phyloP scores from a whole-genome alignment of 2,113 vertebrate genomes.

The Nibea coibor region DNA sequence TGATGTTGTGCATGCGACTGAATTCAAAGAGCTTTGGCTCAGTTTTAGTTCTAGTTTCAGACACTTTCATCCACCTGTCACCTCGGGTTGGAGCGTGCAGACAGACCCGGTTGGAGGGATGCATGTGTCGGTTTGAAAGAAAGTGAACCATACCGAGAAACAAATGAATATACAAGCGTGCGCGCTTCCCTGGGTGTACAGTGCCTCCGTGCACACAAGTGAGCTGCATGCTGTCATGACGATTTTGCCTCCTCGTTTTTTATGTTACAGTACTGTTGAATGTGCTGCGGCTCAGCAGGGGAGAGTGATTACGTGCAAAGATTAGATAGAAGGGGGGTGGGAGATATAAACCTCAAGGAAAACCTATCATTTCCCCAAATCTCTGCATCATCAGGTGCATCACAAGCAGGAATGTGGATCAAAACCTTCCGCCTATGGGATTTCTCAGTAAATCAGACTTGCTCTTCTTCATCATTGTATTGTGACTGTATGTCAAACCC shows the following conservation, averaged over 20 bases:
- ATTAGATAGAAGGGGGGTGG: slow-evolving; percentile 59
- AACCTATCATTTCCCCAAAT: slow-evolving; percentile 59
- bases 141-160: slow-evolving; percentile 40
- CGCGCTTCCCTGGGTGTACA: slow-evolving; percentile 36
- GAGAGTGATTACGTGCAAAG: slow-evolving; percentile 69
- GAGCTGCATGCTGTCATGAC: slow-evolving; percentile 68
- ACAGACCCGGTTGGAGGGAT: slow-evolving; percentile 5
- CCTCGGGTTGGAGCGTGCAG: slow-evolving; percentile 22
- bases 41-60: slow-evolving; percentile 29
- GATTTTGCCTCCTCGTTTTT: slow-evolving; percentile 72
- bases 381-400: slow-evolving; percentile 57
- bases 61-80: slow-evolving; percentile 25
- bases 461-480: slow-evolving; percentile 31
- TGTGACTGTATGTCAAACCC: slow-evolving; percentile 47
- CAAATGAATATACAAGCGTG: slow-evolving; percentile 45
- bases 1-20: slow-evolving; percentile 43
- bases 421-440: slow-evolving; percentile 45
- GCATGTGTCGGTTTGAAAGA: slow-evolving; percentile 14
- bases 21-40: slow-evolving; percentile 53
- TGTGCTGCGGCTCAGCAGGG: slow-evolving; percentile 55
- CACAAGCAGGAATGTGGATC: slow-evolving; percentile 45
- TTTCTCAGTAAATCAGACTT: slow-evolving; percentile 52
- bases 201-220: slow-evolving; percentile 52
- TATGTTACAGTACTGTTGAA: slow-evolving; percentile 62
- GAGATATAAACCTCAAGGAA: slow-evolving; percentile 64